Conservation (phyloP, 2,888 invertebrate species). For the Trichopria drosophilae region DNA sequence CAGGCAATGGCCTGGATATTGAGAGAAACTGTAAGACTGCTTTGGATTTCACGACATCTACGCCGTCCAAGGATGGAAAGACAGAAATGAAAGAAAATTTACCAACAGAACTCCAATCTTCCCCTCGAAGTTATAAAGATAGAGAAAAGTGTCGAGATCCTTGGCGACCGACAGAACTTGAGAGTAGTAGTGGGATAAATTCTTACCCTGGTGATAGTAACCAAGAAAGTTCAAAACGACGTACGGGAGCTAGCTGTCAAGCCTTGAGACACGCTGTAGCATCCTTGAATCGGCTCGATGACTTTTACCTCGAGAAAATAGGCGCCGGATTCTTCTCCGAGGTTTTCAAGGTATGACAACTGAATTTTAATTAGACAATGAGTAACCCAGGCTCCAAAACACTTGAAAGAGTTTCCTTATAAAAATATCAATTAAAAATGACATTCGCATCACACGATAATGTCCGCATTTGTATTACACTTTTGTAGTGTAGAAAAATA, state of each 20-base stretch:
- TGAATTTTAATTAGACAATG: no score
- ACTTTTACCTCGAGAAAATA: constrained; percentile 90
- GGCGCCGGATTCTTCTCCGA: constrained; percentile 96
- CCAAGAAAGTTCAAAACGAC: constrained; percentile 48
- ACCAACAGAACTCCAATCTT: constrained; percentile 53
- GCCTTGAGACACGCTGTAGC: constrained; percentile 91
- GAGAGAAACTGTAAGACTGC: neutral
- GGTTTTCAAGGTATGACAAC: constrained; percentile 90
- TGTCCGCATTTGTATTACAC: no score
- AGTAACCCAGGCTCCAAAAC: no score
- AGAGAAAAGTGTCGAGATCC: constrained; percentile 53
- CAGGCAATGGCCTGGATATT: neutral
- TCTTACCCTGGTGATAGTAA: constrained; percentile 38
- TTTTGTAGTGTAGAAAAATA: no score
- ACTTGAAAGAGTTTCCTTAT: no score
- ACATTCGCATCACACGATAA: no score
- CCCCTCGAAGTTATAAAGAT: constrained; percentile 52
- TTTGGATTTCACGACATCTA: constrained; percentile 37
- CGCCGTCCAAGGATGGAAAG: constrained; percentile 39
- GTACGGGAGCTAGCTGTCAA: constrained; percentile 79
- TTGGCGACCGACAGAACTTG: constrained; percentile 55
- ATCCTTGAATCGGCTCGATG: constrained; percentile 88
- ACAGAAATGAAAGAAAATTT: constrained; percentile 40
- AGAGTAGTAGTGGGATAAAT: constrained; percentile 37
- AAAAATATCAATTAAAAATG: no score